Evolutionary conservation across 2,888 invertebrate species (phyloP), one percentile per base, ranked within the genome.

Genomic region (Papilio protenor): DNA sequence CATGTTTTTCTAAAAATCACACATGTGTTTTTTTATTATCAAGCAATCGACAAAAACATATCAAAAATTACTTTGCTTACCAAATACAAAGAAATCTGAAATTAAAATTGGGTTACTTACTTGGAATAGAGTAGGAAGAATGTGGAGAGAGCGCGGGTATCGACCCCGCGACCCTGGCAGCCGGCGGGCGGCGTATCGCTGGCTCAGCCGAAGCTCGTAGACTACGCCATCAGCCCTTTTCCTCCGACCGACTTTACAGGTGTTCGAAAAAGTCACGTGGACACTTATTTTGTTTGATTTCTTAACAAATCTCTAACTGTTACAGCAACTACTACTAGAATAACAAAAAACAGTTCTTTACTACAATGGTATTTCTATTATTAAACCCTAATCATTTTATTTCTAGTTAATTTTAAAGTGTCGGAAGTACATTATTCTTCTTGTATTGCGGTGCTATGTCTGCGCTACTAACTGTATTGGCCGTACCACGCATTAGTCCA

Each of bases 141-240:
- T 78, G 82, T 84, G 84, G 83, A 83, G 81, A 85, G 83, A 84
- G 80, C 80, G 83, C 82, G 83, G 82, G 84, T 86, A 87, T 86
- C 85, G 85, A 86, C 86, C 86, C 85, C 83, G 80, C 83, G 85
- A 84, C 82, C 84, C 84, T 84, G 84, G 81, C 81, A 82, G 83
- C 83, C 81, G 77, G 80, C 81, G 81, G 83, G 83, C 81, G 77
- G 82, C 84, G 82, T 77, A 79, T 77, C 82, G 84, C 84, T 83
- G 84, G 80, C 83, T 85, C 86, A 85, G 85, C 84, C 76, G 80
- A 81, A 83, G 82, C 83, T 71, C 81, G 79, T 79, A 79, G 81
- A 81, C 79, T 79, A 79, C 82, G 57, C 79, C 81, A 84, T 84
- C 85, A 84, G 83, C 84, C 81, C 84, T 82, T 85, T 82, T 84